A percentile compares a stretch with the other conserved stretches of the same genome.
phyloP scores from a whole-genome alignment of 92 coral and sea anemone species.

The Plumapathes pennacea region DNA sequence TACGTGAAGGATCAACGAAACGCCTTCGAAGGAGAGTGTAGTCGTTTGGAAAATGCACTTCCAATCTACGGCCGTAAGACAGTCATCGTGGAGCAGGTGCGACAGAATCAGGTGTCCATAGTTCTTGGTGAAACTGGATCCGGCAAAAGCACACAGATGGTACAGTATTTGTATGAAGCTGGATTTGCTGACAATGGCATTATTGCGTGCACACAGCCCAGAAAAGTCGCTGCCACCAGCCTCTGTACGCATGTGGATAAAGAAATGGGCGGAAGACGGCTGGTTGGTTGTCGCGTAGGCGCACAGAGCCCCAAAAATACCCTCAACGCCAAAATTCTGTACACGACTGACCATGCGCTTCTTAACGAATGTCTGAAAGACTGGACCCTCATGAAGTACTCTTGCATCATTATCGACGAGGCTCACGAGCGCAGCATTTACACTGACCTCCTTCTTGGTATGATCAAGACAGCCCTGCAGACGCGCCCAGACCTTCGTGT shows the following conservation, averaged over 20 bases:
- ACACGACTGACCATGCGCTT: conserved; percentile 83
- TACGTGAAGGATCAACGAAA: conserved; percentile 23
- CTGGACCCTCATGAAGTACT: conserved; percentile 52
- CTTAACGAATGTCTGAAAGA: conserved; percentile 82
- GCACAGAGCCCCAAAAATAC: conserved; percentile 32
- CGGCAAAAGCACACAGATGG: conserved; percentile 93
- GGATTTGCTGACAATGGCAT: conserved; percentile 48
- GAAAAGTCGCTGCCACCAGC: conserved; percentile 94
- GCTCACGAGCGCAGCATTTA: conserved; percentile 93
- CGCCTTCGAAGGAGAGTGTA: conserved; percentile 61
- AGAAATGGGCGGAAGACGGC: conserved; percentile 80
- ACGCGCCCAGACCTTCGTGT: conserved; percentile 73
- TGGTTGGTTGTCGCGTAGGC: conserved; percentile 81
- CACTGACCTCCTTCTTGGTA: conserved; percentile 91
- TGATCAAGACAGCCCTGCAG: conserved; percentile 77
- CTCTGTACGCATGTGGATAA: conserved; percentile 71
- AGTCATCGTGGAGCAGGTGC: conserved; percentile 46
- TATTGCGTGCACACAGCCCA: conserved; percentile 90
- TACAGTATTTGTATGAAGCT: conserved; percentile 84
- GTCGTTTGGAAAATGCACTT: conserved; percentile 58
- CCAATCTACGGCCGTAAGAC: conserved; percentile 85
- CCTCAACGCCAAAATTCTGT: conserved; percentile 49
- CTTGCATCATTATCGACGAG: conserved; percentile 93
- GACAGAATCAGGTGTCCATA: conserved; percentile 67
- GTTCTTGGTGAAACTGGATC: conserved; percentile 96